Base-by-base conservation (phyloP, 2,113 vertebrate species). In the Cisticola juncidis region DNA sequence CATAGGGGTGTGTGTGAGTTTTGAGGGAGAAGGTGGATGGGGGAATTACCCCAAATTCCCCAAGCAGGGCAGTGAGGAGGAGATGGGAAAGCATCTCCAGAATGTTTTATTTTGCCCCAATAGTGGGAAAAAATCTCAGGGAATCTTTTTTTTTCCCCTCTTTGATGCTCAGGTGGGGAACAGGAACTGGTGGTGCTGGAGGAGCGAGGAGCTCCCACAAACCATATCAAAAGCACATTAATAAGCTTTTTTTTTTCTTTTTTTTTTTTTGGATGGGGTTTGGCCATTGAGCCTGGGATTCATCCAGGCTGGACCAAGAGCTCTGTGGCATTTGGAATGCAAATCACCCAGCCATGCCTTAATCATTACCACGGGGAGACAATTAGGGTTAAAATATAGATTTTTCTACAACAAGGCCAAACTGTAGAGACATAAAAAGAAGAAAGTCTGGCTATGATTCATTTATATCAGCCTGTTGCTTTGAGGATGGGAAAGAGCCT, bases 351-450 rank as follows among this genome's bases (percentile, higher is more conserved):
- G 92, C 88, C 90, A 86, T 97, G 97, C 97, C 94, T 97, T 98
- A 98, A 97, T 98, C 97, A 97, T 95, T 96, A 96, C 97, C 85
- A 1, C 86, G 8, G 97, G 98, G 98, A 98, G 92, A 95, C 91
- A 98, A 98, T 98, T 98, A 98, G 92, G 97, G 97, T 97, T 98
- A 97, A 97, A 97, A 97, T 95, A 97, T 47, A 97, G 97, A 96
- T 97, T 98, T 95, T 86, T 88, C 45, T 80, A 95, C 95, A 97
- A 96, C 24, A 70, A 97, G 96, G 88, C 78, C 92, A 94, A 95
- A 86, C 94, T 91, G 94, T 68, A 83, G 95, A 94, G 90, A 92
- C 97, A 95, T 84, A 91, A 87, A 71, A 88, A 82, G 82, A 88
- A 95, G 80, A 70, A 94, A 97, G 84, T 51, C 73, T 78, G 60